Conservation (phyloP, 2,888 invertebrate species). For the Hypsopygia costalis region DNA sequence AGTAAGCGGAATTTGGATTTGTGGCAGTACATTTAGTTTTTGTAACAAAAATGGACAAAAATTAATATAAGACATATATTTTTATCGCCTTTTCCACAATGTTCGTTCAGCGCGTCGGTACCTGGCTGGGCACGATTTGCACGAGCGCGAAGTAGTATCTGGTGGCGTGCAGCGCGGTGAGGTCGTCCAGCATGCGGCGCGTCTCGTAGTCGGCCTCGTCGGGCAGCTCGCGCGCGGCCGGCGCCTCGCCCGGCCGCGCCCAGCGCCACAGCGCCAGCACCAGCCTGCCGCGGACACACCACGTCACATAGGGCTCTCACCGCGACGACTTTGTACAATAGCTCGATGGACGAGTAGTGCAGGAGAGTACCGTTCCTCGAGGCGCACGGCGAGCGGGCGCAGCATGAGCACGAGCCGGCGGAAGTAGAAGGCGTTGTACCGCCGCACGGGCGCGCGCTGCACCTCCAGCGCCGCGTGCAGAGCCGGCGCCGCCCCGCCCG, state of each 20-base stretch:
- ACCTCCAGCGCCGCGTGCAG: slow-evolving; percentile 90
- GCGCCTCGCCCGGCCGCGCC: slow-evolving; percentile 81
- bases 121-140: slow-evolving; percentile 88
- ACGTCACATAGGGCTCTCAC: too few species aligned
- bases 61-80: too few species aligned
- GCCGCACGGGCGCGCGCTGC: slow-evolving; percentile 82
- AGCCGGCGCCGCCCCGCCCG: slow-evolving; percentile 79
- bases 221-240: slow-evolving; percentile 83
- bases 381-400: slow-evolving; percentile 89
- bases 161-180: slow-evolving; percentile 89
- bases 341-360: too few species aligned
- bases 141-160: slow-evolving; percentile 93
- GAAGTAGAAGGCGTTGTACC: slow-evolving; percentile 93
- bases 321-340: too few species aligned
- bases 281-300: slow-evolving; percentile 82
- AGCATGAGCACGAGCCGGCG: slow-evolving; percentile 91
- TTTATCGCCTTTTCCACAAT: too few species aligned
- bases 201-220: slow-evolving; percentile 91
- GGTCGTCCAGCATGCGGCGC: slow-evolving; percentile 88
- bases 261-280: slow-evolving; percentile 67
- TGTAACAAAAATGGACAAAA: too few species aligned
- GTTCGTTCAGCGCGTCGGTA: too few species aligned
- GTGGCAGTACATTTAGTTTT: too few species aligned
- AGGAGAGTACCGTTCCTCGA: slow-evolving; percentile 92
- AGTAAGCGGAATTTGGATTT: too few species aligned